Base-by-base conservation (phyloP, 2,113 vertebrate species). In the Picathartes gymnocephalus region DNA sequence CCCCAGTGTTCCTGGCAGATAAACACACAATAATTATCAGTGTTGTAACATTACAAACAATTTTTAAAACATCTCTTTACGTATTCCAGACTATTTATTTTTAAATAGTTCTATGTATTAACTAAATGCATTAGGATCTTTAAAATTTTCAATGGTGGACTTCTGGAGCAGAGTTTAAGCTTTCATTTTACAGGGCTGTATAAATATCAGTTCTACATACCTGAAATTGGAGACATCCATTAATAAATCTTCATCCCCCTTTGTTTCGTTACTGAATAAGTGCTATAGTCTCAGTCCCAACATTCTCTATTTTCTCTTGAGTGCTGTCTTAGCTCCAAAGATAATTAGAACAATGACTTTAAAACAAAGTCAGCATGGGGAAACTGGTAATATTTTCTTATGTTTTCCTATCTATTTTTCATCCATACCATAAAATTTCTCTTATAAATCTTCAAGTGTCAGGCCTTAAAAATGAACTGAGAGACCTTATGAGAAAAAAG, bases 11-110 rank as follows among this genome's bases (percentile, higher is more conserved):
- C 69, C 74, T 96, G 83, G 78, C 90, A 97, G 74, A 92, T 89
- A 93, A 84, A 89, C 39, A 69, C 39, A 58, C 4, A 19, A 58
- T 91, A 90, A 81, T 86, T 68, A 96, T 92, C 81, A 89, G 50
- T 93, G 37, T 84, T 96, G 35, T 92, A 97, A 93, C 60, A 74
- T 92, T 94, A 54, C 69, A 84, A 91, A 58, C 40, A 9, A 91
- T 90, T 94, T 90, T 83, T 82, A 66, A 85, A 93, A 88, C 60
- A 95, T 73, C 37, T 92, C 68, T 64, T 86, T 73, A 53, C 44
- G 85, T 83, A 70, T 81, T 96, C 73, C 58, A 92, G 62, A 56
- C 27, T 81, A 51, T 89, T 97, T 96, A 61, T 96, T 97, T 97
- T 96, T 68, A 92, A 97, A 93, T 90, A 91, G 17, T 70, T 94